Percentiles rank a stretch among this genome's conserved stretches.
Conservation (phyloP, 2,888 invertebrate genomes). For the Heliconius sara region DNA sequence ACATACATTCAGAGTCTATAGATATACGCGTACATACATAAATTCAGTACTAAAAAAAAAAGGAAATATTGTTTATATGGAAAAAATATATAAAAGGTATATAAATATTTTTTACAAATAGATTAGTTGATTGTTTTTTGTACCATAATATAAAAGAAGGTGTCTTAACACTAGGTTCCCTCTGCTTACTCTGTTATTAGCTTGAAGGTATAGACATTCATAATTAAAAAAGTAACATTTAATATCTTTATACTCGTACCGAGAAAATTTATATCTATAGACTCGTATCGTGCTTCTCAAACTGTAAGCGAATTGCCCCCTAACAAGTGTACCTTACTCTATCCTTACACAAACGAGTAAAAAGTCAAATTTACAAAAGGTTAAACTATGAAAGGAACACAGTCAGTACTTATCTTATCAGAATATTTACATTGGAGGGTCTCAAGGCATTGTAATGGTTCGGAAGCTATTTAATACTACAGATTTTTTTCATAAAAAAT, state of each 20-base stretch:
- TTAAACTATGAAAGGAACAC: slow-evolving; percentile 57
- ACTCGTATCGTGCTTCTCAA: slow-evolving; percentile 29
- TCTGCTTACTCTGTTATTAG: too few species aligned
- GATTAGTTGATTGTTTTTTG: too few species aligned
- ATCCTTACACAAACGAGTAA: slow-evolving; percentile 45
- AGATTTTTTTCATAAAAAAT: not conserved
- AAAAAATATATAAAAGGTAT: too few species aligned
- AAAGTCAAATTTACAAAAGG: slow-evolving; percentile 53
- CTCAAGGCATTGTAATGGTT: slow-evolving; percentile 49
- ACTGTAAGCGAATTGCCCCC: slow-evolving; percentile 43
- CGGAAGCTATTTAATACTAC: slow-evolving; percentile 16
- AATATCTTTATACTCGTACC: too few species aligned
- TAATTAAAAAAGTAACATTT: too few species aligned
- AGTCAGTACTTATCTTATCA: slow-evolving; percentile 53
- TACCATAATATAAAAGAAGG: too few species aligned
- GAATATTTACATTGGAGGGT: slow-evolving; percentile 67
- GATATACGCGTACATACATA: not conserved
- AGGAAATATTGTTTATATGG: too few species aligned
- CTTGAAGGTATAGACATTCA: too few species aligned
- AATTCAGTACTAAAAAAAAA: too few species aligned
- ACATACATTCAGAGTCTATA: slow-evolving; percentile 29
- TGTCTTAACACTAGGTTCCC: too few species aligned
- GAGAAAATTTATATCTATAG: slow-evolving; percentile 13
- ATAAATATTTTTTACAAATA: too few species aligned
- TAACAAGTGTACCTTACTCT: slow-evolving; percentile 46